These are phyloP conservation scores for Oenanthe melanoleuca DNA, from an alignment of 2,113 vertebrate genomes.

Conservation along the genomic window DNA sequence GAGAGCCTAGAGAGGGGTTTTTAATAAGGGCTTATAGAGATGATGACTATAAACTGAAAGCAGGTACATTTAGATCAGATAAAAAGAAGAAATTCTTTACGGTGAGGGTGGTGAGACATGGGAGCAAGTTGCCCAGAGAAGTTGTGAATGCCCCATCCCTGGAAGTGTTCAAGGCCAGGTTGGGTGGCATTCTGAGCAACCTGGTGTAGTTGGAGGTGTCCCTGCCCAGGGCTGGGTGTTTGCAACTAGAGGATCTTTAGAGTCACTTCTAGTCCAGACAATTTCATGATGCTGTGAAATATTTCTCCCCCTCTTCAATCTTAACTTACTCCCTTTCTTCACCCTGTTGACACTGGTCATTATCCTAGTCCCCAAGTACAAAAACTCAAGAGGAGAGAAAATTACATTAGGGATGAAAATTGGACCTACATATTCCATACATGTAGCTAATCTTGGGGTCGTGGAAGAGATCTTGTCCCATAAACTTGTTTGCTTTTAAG, in stretches of 20 bases:
- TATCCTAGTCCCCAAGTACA: not conserved
- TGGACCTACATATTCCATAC: fast-evolving
- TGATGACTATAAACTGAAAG: not conserved
- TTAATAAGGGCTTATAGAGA: not conserved
- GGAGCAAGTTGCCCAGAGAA: not conserved
- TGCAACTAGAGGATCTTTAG: not conserved
- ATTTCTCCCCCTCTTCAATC: not conserved
- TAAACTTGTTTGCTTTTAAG: not conserved
- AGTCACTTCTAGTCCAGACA: not conserved
- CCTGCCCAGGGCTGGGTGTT: not conserved
- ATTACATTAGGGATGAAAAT: not conserved
- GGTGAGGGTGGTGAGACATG: not conserved
- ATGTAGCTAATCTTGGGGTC: fast-evolving
- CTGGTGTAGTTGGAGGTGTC: not conserved
- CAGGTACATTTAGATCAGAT: not conserved
- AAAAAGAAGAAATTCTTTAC: not conserved
- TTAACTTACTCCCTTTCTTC: not conserved
- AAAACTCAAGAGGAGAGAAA: not conserved
- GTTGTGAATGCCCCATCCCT: not conserved
- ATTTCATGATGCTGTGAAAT: not conserved
- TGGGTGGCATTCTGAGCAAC: not conserved
- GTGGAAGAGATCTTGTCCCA: not conserved
- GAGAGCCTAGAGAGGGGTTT: not conserved
- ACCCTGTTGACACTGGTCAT: not conserved
- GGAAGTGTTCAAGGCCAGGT: not conserved